phyloP scores from a whole-genome alignment of 2,888 invertebrate species.

The Pristionchus japonicus region DNA sequence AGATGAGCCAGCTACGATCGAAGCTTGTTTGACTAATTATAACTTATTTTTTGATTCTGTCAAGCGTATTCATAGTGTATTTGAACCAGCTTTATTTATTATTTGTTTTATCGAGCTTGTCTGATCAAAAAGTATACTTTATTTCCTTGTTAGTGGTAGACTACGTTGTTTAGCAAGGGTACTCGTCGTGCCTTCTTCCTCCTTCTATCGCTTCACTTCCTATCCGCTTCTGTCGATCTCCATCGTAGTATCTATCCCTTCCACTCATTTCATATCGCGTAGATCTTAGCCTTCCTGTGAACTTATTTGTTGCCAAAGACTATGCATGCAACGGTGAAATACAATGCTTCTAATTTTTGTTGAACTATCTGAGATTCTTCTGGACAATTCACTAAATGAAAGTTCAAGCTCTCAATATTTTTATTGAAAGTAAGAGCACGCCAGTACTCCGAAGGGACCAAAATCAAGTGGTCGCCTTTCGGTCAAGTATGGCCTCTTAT shows the following conservation, averaged over 20 bases:
- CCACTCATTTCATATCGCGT: background rate
- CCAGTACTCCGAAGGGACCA: background rate
- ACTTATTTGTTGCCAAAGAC: background rate
- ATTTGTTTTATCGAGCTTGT: too few species aligned
- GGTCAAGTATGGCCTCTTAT: conserved; percentile 9
- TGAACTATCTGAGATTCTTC: too few species aligned
- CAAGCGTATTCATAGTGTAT: too few species aligned
- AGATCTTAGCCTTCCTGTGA: background rate
- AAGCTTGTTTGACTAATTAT: too few species aligned
- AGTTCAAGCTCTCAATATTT: background rate
- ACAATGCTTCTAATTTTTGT: background rate
- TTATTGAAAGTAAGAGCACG: background rate
- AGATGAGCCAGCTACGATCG: conserved; percentile 85
- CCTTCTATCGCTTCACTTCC: conserved; percentile 41
- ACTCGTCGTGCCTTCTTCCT: background rate
- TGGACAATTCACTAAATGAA: too few species aligned
- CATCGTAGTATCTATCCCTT: background rate
- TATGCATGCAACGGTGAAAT: background rate
- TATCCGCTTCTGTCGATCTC: background rate
- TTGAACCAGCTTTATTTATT: too few species aligned
- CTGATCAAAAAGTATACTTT: too few species aligned
- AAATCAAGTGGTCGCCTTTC: background rate
- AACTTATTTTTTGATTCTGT: too few species aligned
- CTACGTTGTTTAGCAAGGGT: conserved; percentile 37
- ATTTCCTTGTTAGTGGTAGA: conserved; percentile 42